Percentiles rank a stretch among this genome's conserved stretches.
Evolutionary conservation across 2,797 vertebrate genomes (phyloP).

Genomic region (Sebastes glaucus): DNA sequence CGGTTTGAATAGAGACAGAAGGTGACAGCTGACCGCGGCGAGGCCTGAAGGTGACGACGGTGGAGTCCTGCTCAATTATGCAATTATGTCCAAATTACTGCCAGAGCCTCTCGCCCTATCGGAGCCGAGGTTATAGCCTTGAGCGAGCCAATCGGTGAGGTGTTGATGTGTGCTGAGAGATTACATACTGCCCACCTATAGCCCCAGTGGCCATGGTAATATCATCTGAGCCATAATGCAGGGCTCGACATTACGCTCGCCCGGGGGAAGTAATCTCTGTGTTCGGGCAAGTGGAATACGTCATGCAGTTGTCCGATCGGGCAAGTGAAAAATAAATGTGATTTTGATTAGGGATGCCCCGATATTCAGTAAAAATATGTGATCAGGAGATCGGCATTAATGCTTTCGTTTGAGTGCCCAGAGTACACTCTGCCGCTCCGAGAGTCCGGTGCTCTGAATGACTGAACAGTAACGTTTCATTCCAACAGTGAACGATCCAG

Average conservation of each 20-base stretch:
- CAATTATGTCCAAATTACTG: slow-evolving; percentile 75
- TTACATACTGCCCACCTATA: slow-evolving; percentile 51
- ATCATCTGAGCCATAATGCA: slow-evolving; percentile 18
- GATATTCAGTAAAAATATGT: background rate
- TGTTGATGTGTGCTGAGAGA: slow-evolving; percentile 61
- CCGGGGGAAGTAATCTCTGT: too few relatives aligned
- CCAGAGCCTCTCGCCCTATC: slow-evolving; percentile 66
- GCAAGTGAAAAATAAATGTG: too few relatives aligned
- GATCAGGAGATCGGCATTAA: background rate
- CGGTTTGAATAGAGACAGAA: slow-evolving; percentile 55
- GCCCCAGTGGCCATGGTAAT: slow-evolving; percentile 49
- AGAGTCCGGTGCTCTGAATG: background rate
- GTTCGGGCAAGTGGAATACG: too few relatives aligned
- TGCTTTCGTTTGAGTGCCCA: background rate
- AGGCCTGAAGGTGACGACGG: slow-evolving; percentile 61
- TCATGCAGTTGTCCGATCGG: too few relatives aligned
- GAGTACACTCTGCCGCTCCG: background rate
- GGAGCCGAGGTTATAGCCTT: slow-evolving; percentile 44
- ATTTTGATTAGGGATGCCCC: too few relatives aligned
- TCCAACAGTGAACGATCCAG: background rate
- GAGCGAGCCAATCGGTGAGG: slow-evolving; percentile 53
- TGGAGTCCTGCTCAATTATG: slow-evolving; percentile 72
- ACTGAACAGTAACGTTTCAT: background rate
- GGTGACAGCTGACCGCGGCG: slow-evolving; percentile 63
- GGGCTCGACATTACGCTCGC: too few relatives aligned